phyloP scores from a whole-genome alignment of 2,797 vertebrate genomes.

The Hephaestus fuliginosus region DNA sequence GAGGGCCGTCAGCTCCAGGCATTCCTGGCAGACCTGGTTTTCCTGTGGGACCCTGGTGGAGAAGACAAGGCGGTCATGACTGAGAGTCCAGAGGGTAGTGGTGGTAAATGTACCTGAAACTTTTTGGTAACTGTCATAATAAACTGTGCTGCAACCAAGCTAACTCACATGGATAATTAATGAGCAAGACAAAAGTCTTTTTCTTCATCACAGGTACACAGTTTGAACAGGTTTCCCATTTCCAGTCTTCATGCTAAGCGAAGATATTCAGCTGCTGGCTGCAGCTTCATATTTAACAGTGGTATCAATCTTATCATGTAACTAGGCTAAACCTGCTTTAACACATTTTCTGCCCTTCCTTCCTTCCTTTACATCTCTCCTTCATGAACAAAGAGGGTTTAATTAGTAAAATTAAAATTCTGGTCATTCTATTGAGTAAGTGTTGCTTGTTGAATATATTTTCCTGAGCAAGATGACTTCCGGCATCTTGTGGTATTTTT shows the following conservation, averaged over 20 bases:
- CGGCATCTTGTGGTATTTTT: neutral
- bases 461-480: neutral
- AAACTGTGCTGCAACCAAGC: neutral
- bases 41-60: conserved; percentile 89
- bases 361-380: neutral
- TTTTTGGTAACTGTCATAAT: too few species aligned
- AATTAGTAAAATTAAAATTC: neutral
- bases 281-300: conserved; percentile 2
- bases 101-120: neutral
- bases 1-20: conserved; percentile 93
- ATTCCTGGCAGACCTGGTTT: conserved; percentile 95
- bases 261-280: neutral
- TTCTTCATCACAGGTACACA: neutral
- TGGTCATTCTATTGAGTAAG: neutral
- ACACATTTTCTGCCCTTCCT: too few species aligned
- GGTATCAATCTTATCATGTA: neutral
- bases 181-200: too few species aligned
- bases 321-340: too few species aligned
- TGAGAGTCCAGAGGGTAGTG: neutral
- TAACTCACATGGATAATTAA: neutral
- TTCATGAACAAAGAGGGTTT: neutral
- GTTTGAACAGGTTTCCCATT: neutral
- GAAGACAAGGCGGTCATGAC: neutral
- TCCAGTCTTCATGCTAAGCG: neutral
- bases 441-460: neutral